Conservation (phyloP, 2,113 vertebrate genomes). For the Syngnathus floridae region DNA sequence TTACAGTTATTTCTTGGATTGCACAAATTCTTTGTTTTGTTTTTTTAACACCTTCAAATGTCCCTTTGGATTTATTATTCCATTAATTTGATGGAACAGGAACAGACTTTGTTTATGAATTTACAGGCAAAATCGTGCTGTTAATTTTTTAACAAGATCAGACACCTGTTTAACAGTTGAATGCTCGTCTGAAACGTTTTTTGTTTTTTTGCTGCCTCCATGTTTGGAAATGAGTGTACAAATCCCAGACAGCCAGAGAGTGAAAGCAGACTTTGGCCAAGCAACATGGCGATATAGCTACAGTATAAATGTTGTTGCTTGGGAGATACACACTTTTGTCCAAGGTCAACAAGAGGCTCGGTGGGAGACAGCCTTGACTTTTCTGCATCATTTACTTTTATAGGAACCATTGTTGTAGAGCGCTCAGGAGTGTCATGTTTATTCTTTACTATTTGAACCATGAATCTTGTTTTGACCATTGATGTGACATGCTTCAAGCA, state of each 20-base stretch:
- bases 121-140: constrained; percentile 13
- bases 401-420: not conserved
- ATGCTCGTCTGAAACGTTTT: constrained; percentile 23
- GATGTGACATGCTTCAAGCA: constrained; percentile 22
- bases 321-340: constrained; percentile 58
- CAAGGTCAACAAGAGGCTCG: constrained; percentile 59
- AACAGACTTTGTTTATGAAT: not conserved
- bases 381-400: constrained; percentile 27
- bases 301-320: constrained; percentile 45
- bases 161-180: constrained; percentile 36
- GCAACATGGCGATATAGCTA: constrained; percentile 56
- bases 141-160: constrained; percentile 20
- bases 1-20: constrained; percentile 9
- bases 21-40: not conserved
- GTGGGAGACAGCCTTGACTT: constrained; percentile 24
- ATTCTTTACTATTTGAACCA: not conserved
- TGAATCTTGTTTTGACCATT: not conserved
- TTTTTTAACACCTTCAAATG: constrained; percentile 3
- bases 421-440: not conserved
- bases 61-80: not conserved
- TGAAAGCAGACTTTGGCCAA: constrained; percentile 47
- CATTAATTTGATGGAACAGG: constrained; percentile 6
- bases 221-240: constrained; percentile 35
- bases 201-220: constrained; percentile 15
- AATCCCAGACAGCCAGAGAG: constrained; percentile 34